Evolutionary conservation across 2,113 vertebrate genomes (phyloP), one percentile per base, ranked within the genome.

Genomic region (Bufo bufo): DNA sequence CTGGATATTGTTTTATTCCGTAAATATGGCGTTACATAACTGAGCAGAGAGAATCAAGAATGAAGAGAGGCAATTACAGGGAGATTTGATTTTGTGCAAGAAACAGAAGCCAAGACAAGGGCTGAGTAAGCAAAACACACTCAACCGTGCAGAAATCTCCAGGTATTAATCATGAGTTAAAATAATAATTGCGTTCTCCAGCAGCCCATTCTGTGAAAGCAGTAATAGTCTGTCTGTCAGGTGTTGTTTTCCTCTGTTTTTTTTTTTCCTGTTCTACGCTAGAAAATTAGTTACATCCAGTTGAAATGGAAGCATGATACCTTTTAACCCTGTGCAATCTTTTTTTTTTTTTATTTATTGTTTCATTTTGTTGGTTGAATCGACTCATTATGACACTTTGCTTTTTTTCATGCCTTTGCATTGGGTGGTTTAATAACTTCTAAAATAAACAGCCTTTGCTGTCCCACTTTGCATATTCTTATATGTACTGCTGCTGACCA

Each of bases 11-110:
- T 52, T 0, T 77, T 74, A n/a, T 4, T 16, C 86, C 0, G 0
- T 12, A 2, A 47, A 33, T 79, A 69, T 10, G 77, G 61, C 71
- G 77, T 12, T 66, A n/a, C 82, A 89, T 90, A 87, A 91, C 65
- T 0, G 49, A 93, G 54, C 65, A 82, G 20, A 23, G 59, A 89
- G 90, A 90, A 90, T 91, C 87, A 90, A 90, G 23, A 89, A 88
- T 85, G 90, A 91, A 92, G 91, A 89, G 83, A 92, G 87, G 87
- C 86, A 91, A 92, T 92, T 92, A 91, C 83, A 87, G 85, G 81
- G 89, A 90, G 88, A 88, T 91, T 83, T 2, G 3, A 87, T 58
- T 0, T 1, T 77, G 71, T 45, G 75, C 75, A 9, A 74, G 85
- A 59, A 82, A 61, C 79, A 2, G 90, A 82, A 85, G 83, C 89